Percentiles rank a stretch among this genome's conserved stretches.
Evolutionary conservation across 2,888 invertebrate species (phyloP).

Genomic region (Phlogophora meticulosa): DNA sequence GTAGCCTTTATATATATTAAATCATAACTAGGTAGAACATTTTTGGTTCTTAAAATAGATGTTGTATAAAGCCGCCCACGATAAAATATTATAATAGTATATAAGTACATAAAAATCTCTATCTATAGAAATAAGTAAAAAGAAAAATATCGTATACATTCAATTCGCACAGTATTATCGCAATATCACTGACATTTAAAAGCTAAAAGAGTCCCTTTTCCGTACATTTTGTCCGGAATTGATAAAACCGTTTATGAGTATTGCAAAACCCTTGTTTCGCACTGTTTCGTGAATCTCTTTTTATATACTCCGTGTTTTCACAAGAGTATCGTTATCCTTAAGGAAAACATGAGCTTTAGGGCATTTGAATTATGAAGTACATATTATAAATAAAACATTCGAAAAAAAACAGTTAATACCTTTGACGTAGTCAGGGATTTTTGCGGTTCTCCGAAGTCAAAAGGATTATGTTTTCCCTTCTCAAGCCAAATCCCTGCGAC

Average conservation of each 20-base stretch:
- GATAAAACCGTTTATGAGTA: slow-evolving; percentile 46
- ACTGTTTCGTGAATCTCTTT: slow-evolving; percentile 34
- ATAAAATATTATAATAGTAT: background rate
- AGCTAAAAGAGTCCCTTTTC: slow-evolving; percentile 29
- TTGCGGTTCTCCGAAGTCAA: slow-evolving; percentile 42
- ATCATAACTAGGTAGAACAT: background rate
- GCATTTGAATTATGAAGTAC: slow-evolving; percentile 32
- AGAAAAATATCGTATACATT: slow-evolving; percentile 27
- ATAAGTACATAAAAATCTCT: background rate
- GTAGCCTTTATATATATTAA: background rate
- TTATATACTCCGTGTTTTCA: slow-evolving; percentile 35
- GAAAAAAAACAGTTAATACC: slow-evolving; percentile 32
- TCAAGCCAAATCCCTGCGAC: slow-evolving; percentile 45
- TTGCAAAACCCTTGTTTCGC: slow-evolving; percentile 48
- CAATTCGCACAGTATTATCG: slow-evolving; percentile 26
- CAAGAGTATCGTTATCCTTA: slow-evolving; percentile 21
- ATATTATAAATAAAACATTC: slow-evolving; percentile 46
- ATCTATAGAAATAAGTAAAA: slow-evolving; percentile 1
- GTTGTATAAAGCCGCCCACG: slow-evolving; percentile 1
- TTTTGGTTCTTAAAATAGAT: background rate
- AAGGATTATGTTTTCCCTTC: slow-evolving; percentile 53
- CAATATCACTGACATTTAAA: slow-evolving; percentile 39
- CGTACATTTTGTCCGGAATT: slow-evolving; percentile 34
- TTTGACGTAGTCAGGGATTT: slow-evolving; percentile 34
- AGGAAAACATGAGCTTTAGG: slow-evolving; percentile 15